phyloP scores from a whole-genome alignment of 2,888 invertebrate genomes.

The Nasonovia ribisnigri region DNA sequence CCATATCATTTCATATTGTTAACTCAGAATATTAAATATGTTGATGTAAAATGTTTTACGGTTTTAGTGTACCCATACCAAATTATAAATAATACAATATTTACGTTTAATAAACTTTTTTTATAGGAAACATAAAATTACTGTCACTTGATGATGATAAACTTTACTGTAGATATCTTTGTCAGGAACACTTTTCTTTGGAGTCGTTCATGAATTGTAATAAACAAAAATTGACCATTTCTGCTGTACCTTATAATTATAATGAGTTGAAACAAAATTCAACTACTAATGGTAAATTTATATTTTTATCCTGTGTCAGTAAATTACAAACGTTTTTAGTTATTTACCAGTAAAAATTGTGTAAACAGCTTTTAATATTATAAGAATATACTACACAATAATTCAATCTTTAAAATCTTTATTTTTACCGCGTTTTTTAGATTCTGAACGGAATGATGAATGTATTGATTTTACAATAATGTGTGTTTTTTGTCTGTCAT shows the following conservation, averaged over 20 bases:
- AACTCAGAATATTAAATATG: conserved; percentile 20
- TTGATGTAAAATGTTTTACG: conserved; percentile 12
- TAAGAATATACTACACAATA: conserved; percentile 25
- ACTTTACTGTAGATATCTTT: conserved; percentile 16
- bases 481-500: too few species aligned
- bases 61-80: not conserved
- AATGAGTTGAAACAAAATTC: conserved; percentile 18
- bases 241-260: conserved; percentile 27
- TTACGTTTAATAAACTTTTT: conserved; percentile 9
- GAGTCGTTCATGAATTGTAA: not conserved
- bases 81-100: conserved; percentile 23
- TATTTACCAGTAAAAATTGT: conserved; percentile 21
- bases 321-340: conserved; percentile 21
- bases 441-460: not conserved
- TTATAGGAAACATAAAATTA: conserved; percentile 11
- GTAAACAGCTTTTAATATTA: conserved; percentile 13
- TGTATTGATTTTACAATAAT: too few species aligned
- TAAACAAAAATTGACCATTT: conserved; percentile 14
- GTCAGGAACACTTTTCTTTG: conserved; percentile 24
- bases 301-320: not conserved
- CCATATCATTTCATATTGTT: not conserved
- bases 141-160: not conserved
- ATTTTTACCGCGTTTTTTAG: not conserved
- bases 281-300: conserved; percentile 27
- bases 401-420: conserved; percentile 17